Conservation (phyloP, 2,888 invertebrate species). For the Archips xylosteana region DNA sequence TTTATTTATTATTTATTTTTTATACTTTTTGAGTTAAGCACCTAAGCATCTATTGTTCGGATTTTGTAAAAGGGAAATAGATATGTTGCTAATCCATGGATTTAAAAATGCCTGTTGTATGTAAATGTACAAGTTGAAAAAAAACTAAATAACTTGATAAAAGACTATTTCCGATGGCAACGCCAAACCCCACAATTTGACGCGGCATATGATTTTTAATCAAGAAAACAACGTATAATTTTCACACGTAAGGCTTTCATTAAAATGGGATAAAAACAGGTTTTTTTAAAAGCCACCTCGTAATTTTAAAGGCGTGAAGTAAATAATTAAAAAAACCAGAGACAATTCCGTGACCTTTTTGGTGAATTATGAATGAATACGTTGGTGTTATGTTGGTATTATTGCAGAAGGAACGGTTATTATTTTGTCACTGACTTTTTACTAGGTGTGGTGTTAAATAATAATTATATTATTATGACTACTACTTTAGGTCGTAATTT, state of each 20-base stretch:
- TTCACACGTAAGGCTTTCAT: conserved; percentile 34
- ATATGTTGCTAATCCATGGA: too few relatives aligned
- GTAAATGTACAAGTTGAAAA: too few relatives aligned
- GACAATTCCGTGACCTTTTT: conserved; percentile 38
- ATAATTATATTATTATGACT: too few relatives aligned
- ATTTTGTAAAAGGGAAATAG: too few relatives aligned
- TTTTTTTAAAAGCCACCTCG: conserved; percentile 26
- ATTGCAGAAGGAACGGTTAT: conserved; percentile 27
- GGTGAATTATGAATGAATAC: conserved; percentile 31
- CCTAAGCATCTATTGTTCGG: too few relatives aligned
- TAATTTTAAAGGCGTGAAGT: conserved; percentile 26
- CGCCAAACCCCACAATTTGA: conserved; percentile 15
- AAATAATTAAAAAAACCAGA: conserved; percentile 28
- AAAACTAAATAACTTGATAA: neutral
- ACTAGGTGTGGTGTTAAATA: too few relatives aligned
- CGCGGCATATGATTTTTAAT: conserved; percentile 23
- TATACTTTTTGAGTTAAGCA: too few relatives aligned
- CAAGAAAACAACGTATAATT: conserved; percentile 35
- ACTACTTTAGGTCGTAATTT: too few relatives aligned
- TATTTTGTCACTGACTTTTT: neutral
- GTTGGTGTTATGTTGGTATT: conserved; percentile 17
- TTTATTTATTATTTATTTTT: too few relatives aligned
- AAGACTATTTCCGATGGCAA: conserved; percentile 13
- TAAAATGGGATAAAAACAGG: conserved; percentile 16
- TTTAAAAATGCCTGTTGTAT: too few relatives aligned